Base-by-base conservation (phyloP, 2,888 invertebrate species). In the Melanotus villosus region DNA sequence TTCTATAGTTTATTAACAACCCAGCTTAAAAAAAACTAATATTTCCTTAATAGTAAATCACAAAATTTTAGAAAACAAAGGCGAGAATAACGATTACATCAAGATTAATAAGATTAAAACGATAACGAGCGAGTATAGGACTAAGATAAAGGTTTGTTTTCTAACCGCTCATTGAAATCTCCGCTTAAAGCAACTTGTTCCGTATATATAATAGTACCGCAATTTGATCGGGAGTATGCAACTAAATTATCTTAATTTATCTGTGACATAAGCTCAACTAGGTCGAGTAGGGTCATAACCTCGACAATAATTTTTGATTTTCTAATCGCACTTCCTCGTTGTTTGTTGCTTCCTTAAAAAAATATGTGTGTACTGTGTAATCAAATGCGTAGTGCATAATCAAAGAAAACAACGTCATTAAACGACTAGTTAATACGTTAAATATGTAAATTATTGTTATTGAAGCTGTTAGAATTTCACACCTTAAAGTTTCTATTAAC, bases 241-340 rank as follows among this genome's bases (percentile, higher is more conserved):
- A 16, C 52, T 16, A 32, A 52, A 52, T 52, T 52, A 34, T 52
- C 52, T 52, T 52, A 52, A 16, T 52, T 52, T 52, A 18, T 52
- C 52, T 32, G 34, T 52, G 36, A 56, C 56, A 56, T 36, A 56
- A 38, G 26, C 12, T 32, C 56, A 38, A 56, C 21, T 56, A 21
- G 12, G 16, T 18, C 23, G 56, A 36, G 32, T 12, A 14, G 9
- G 38, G 56, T 56, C 34, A 18, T 21, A 12, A 38, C 38, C 34
- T 38, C 30, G 32, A 9, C 56, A 19, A 38, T 38, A 56, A 36
- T 16, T 56, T 56, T 21, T 56, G 9, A 47, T 52, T 56, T 56
- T 18, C 52, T 18, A 32, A 18, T 32, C 10, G 4, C 1, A 5
- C 32, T 52, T 52, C 34, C 52, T 52, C 1, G 32, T 52, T 34